phyloP scores from a whole-genome alignment of 2,888 invertebrate genomes.

The Leptinotarsa juncta region DNA sequence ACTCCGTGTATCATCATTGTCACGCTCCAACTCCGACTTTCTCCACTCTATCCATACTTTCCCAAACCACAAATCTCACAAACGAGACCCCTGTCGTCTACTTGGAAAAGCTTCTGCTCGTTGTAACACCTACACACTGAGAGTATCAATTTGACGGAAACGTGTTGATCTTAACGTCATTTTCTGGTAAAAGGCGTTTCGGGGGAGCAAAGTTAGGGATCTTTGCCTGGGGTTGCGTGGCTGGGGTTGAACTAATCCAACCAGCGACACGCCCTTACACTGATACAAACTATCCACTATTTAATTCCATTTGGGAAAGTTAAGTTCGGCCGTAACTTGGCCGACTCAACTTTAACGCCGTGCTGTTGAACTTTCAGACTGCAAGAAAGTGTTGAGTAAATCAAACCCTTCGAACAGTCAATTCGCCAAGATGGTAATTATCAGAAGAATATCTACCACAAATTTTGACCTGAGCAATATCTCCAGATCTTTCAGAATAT shows the following conservation, averaged over 20 bases:
- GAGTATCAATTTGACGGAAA: conserved; percentile 20
- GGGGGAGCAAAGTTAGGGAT: conserved; percentile 9
- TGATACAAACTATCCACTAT: conserved; percentile 43
- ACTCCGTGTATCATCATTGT: background rate
- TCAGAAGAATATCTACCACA: too few species aligned
- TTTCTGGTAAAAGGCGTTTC: conserved; percentile 38
- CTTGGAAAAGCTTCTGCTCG: background rate
- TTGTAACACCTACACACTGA: conserved; percentile 7
- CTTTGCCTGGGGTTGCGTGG: conserved; percentile 20
- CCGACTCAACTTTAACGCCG: conserved; percentile 20
- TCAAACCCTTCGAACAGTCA: background rate
- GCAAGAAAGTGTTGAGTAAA: background rate
- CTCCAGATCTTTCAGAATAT: too few species aligned
- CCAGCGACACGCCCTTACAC: conserved; percentile 42
- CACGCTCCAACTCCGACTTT: background rate
- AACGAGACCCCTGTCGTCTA: background rate
- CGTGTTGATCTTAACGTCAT: conserved; percentile 40
- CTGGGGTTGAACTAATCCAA: conserved; percentile 27
- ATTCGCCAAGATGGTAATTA: too few species aligned
- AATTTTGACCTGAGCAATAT: too few species aligned
- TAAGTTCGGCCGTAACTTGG: conserved; percentile 35
- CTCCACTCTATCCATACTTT: background rate
- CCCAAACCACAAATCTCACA: background rate
- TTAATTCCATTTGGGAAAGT: conserved; percentile 46
- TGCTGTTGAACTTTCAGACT: background rate